Percentiles rank a stretch among this genome's conserved stretches.
Conservation (phyloP, 1,140 invertebrate species). For the Homalodisca vitripennis region DNA sequence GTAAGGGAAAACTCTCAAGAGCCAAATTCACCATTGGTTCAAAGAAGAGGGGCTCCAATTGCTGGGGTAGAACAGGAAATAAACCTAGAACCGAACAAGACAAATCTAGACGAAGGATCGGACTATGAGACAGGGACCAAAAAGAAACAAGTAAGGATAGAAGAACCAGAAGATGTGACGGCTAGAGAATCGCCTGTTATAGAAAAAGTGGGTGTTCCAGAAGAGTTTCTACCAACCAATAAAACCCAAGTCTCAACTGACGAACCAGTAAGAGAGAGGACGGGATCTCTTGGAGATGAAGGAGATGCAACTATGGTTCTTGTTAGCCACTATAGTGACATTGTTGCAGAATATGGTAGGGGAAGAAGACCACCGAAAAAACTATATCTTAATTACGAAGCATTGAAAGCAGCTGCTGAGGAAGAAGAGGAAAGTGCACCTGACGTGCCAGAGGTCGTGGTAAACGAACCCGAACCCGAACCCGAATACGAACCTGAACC, state of each 20-base stretch:
- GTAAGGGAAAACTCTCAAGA: conserved; percentile 24
- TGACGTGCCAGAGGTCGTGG: conserved; percentile 30
- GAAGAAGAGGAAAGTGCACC: conserved; percentile 42
- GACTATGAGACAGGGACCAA: conserved; percentile 27
- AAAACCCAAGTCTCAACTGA: too few species aligned
- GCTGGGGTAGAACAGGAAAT: conserved; percentile 26
- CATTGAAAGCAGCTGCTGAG: conserved; percentile 59
- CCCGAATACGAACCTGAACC: neutral
- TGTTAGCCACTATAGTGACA: conserved; percentile 76
- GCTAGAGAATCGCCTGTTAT: neutral
- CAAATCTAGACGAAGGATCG: conserved; percentile 14
- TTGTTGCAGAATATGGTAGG: conserved; percentile 65
- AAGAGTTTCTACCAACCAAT: neutral
- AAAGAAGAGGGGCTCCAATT: conserved; percentile 23
- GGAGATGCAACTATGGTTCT: conserved; percentile 56
- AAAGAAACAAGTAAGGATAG: conserved; percentile 40
- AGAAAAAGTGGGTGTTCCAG: conserved; percentile 33
- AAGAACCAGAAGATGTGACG: conserved; percentile 36
- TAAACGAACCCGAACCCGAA: conserved; percentile 7
- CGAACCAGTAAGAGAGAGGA: conserved; percentile 32
- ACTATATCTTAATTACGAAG: conserved; percentile 61
- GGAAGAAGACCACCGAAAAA: conserved; percentile 54
- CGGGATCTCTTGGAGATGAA: neutral
- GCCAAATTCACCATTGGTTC: neutral
- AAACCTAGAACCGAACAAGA: conserved; percentile 13